Evolutionary conservation across 2,113 vertebrate species (phyloP).

Genomic region (Jacana jacana): DNA sequence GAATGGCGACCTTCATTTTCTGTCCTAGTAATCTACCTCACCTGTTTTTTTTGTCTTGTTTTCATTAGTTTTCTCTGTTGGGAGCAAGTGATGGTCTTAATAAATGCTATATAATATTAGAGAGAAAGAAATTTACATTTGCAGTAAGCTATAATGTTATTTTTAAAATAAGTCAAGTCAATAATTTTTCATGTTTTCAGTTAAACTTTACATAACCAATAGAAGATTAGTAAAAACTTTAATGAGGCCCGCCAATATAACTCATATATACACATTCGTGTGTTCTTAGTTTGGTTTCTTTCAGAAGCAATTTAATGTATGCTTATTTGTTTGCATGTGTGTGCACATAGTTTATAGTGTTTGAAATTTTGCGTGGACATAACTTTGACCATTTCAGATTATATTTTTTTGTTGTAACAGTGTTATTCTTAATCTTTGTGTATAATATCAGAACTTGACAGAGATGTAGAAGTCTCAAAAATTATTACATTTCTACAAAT

Average conservation of each 20-base stretch:
- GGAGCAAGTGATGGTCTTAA: not conserved
- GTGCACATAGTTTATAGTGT: not conserved
- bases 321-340: not conserved
- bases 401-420: not conserved
- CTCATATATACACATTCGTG: not conserved
- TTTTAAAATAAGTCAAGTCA: not conserved
- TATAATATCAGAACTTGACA: not conserved
- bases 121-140: not conserved
- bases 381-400: not conserved
- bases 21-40: not conserved
- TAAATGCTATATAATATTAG: not conserved
- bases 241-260: not conserved
- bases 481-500: not conserved
- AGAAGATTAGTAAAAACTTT: not conserved
- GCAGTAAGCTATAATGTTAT: not conserved
- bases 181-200: not conserved
- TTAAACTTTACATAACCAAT: not conserved
- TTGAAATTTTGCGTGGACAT: not conserved
- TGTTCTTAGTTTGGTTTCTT: not conserved
- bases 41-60: not conserved
- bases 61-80: not conserved
- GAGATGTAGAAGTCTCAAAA: not conserved
- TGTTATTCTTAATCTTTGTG: not conserved
- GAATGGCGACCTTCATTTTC: not conserved
- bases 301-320: not conserved